phyloP scores from a whole-genome alignment of 1,140 invertebrate genomes.

The Orius insidiosus region DNA sequence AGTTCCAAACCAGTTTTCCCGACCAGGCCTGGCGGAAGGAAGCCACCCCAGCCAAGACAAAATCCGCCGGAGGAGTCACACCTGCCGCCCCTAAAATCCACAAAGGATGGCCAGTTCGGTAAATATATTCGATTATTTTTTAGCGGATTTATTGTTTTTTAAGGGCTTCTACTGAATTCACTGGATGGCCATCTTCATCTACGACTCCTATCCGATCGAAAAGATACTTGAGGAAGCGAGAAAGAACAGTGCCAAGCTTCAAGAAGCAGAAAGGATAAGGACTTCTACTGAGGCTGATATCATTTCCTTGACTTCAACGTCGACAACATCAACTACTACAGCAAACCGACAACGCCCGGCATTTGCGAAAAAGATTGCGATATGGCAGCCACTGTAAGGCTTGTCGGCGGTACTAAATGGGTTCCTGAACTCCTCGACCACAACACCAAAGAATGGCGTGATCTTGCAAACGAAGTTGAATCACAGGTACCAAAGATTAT shows the following conservation, averaged over 20 bases:
- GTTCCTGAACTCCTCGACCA: conserved; percentile 66
- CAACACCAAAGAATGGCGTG: conserved; percentile 71
- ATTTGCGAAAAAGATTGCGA: conserved; percentile 59
- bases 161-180: conserved; percentile 72
- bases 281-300: conserved; percentile 1
- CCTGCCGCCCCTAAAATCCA: conserved; percentile 39
- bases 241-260: conserved; percentile 21
- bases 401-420: conserved; percentile 64
- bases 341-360: conserved; percentile 59
- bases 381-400: conserved; percentile 63
- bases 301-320: conserved; percentile 38
- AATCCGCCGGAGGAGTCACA: conserved; percentile 23
- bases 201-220: conserved; percentile 71
- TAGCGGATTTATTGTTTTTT: no score
- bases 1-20: conserved; percentile 53
- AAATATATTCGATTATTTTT: no score
- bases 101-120: conserved; percentile 66
- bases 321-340: conserved; percentile 54
- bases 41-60: conserved; percentile 34
- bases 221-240: conserved; percentile 39
- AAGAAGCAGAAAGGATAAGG: conserved; percentile 1
- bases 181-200: conserved; percentile 69
- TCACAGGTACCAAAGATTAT: conserved; percentile 36
- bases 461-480: conserved; percentile 59
- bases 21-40: conserved; percentile 49